These are phyloP conservation scores for Himalopsyche japonica DNA, from an alignment of 2,888 invertebrate species.

Conservation along the genomic window DNA sequence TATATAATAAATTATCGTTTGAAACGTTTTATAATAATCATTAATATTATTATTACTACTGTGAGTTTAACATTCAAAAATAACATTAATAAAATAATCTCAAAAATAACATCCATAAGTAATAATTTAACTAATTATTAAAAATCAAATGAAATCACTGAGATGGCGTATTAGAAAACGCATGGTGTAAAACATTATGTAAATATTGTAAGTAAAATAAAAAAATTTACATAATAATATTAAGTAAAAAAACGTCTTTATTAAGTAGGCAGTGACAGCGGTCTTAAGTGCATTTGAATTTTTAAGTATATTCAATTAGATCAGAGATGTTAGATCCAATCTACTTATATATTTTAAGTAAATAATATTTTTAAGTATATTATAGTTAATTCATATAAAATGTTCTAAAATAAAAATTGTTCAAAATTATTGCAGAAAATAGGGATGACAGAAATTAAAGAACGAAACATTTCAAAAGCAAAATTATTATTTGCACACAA, in stretches of 20 bases:
- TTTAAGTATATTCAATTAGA: too few relatives aligned
- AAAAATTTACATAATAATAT: background rate
- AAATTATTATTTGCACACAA: too few relatives aligned
- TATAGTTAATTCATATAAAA: too few relatives aligned
- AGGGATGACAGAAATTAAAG: too few relatives aligned
- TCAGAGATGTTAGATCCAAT: too few relatives aligned
- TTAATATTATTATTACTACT: background rate
- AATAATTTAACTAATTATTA: conserved; percentile 3
- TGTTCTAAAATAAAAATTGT: too few relatives aligned
- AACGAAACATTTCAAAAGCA: too few relatives aligned
- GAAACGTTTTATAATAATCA: background rate
- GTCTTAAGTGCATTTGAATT: background rate
- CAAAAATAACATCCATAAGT: background rate
- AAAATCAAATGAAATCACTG: background rate
- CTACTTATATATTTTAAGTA: too few relatives aligned
- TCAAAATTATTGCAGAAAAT: too few relatives aligned
- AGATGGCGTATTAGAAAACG: background rate
- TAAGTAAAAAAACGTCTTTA: background rate
- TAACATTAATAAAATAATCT: background rate
- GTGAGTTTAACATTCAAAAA: background rate
- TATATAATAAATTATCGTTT: background rate
- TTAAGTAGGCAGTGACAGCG: background rate
- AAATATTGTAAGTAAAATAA: background rate
- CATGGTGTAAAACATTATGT: background rate
- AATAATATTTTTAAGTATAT: too few relatives aligned